Percentiles rank a stretch among this genome's conserved stretches.
phyloP scores from a whole-genome alignment of 2,888 invertebrate species.

The Leucoma salicis region DNA sequence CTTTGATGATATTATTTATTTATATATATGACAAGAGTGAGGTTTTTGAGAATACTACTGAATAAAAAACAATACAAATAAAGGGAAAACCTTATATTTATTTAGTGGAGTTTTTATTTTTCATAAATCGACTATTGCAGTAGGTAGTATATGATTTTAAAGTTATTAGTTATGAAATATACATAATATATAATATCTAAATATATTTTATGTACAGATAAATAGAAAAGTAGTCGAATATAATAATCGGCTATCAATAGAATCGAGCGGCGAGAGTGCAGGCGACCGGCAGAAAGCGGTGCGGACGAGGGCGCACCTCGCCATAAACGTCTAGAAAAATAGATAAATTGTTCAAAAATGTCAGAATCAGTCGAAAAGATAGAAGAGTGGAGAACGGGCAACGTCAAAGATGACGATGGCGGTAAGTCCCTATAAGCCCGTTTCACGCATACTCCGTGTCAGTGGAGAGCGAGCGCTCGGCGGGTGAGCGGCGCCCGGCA shows the following conservation, averaged over 20 bases:
- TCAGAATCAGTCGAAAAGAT: slow-evolving; percentile 79
- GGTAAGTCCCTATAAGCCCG: slow-evolving; percentile 34
- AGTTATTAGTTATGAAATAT: slow-evolving; percentile 81
- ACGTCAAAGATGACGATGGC: slow-evolving; percentile 43
- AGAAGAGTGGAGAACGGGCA: slow-evolving; percentile 63
- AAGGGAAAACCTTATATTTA: slow-evolving; percentile 40
- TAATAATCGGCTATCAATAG: slow-evolving; percentile 81
- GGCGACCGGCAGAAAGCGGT: slow-evolving; percentile 79
- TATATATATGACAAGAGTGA: too few species aligned
- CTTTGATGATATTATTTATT: too few species aligned
- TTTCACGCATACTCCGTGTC: slow-evolving; percentile 89
- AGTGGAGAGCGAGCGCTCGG: slow-evolving; percentile 84
- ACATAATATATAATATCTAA: slow-evolving; percentile 82
- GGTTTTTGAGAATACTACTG: slow-evolving; percentile 1
- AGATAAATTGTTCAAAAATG: slow-evolving; percentile 82
- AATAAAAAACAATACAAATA: slow-evolving; percentile 42
- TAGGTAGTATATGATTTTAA: slow-evolving; percentile 81
- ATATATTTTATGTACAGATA: slow-evolving; percentile 82
- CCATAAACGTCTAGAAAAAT: slow-evolving; percentile 82
- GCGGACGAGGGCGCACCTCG: slow-evolving; percentile 80
- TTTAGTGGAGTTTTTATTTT: slow-evolving; percentile 63
- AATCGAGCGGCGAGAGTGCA: slow-evolving; percentile 79
- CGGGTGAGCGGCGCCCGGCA: slow-evolving; percentile 72
- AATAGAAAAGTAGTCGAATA: slow-evolving; percentile 82
- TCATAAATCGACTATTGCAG: slow-evolving; percentile 80